These are phyloP conservation scores for Epiperipatus broadwayi DNA, from an alignment of 2,888 invertebrate genomes.

Conservation along the genomic window DNA sequence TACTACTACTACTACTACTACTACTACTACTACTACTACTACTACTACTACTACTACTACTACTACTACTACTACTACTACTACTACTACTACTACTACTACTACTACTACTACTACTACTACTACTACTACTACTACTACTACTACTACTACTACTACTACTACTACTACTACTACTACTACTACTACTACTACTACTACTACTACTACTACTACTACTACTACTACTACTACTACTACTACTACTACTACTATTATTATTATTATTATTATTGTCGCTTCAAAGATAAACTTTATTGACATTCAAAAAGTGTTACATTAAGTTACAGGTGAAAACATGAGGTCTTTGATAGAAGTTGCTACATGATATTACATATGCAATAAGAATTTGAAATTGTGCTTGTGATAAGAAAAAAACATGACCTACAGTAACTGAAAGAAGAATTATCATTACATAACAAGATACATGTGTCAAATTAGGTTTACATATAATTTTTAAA, in stretches of 20 bases:
- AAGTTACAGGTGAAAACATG: too few species aligned
- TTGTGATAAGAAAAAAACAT: too few species aligned
- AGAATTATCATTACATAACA: too few species aligned
- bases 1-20: conserved; percentile 17
- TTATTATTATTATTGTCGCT: too few species aligned
- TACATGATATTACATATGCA: too few species aligned
- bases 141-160: conserved; percentile 16
- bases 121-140: conserved; percentile 17
- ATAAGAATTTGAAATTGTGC: too few species aligned
- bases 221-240: conserved; percentile 16
- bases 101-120: conserved; percentile 15
- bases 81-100: conserved; percentile 17
- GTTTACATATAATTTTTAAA: too few species aligned
- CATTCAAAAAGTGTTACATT: too few species aligned
- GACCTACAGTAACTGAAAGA: too few species aligned
- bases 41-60: conserved; percentile 17
- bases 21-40: conserved; percentile 15
- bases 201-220: conserved; percentile 15
- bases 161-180: conserved; percentile 17
- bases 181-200: conserved; percentile 15
- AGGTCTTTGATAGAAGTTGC: too few species aligned
- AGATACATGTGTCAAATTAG: too few species aligned
- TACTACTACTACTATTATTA: conserved; percentile 15
- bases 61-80: conserved; percentile 15
- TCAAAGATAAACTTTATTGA: too few species aligned